Conservation (phyloP, 2,797 vertebrate genomes). For the Coregonus suidteri region DNA sequence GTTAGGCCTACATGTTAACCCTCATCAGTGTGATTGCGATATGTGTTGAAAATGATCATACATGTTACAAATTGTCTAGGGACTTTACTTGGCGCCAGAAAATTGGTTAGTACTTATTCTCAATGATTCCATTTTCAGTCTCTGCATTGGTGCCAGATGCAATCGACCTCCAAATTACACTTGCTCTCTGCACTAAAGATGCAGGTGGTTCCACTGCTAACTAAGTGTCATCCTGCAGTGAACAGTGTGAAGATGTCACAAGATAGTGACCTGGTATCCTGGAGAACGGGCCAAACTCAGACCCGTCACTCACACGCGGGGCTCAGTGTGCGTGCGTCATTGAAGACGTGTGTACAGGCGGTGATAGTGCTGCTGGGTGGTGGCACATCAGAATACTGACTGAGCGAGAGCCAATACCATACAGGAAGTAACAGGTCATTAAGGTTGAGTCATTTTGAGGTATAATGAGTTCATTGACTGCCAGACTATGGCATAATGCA, state of each 20-base stretch:
- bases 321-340: slow-evolving; percentile 24
- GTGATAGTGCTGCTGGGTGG: slow-evolving; percentile 24
- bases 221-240: too few relatives aligned
- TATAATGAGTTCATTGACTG: too few relatives aligned
- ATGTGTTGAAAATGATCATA: too few relatives aligned
- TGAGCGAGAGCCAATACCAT: slow-evolving; percentile 15
- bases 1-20: too few relatives aligned
- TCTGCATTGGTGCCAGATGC: neutral
- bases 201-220: slow-evolving; percentile 5
- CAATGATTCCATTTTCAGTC: neutral
- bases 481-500: neutral
- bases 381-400: slow-evolving; percentile 7
- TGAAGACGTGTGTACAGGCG: slow-evolving; percentile 2
- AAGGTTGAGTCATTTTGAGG: neutral
- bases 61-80: too few relatives aligned
- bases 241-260: slow-evolving; percentile 1
- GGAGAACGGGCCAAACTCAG: slow-evolving; percentile 34
- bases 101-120: too few relatives aligned
- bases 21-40: too few relatives aligned
- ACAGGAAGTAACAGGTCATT: slow-evolving; percentile 40
- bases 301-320: slow-evolving; percentile 49
- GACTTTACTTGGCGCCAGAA: too few relatives aligned
- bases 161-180: neutral
- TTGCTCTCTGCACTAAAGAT: slow-evolving; percentile 12
- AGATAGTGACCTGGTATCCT: slow-evolving; percentile 34